Evolutionary conservation across 2,888 invertebrate species (phyloP), one percentile per base, ranked within the genome.

Genomic region (Melieria crassipennis): DNA sequence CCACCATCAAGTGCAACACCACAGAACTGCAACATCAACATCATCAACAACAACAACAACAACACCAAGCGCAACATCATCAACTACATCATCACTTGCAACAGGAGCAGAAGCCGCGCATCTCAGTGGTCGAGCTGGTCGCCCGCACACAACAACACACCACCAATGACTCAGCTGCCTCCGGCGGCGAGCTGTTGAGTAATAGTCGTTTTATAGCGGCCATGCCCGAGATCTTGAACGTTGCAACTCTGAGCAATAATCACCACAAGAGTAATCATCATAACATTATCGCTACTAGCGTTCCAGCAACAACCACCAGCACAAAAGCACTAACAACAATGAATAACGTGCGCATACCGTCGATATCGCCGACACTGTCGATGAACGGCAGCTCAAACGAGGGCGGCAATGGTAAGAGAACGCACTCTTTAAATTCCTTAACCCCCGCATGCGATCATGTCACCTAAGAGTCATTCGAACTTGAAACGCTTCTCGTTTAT

Each of bases 81-180:
- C 69, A 74, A 45, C 63, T 73, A 57, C 63, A 73, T 7, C 61
- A 74, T 30, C 62, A 69, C 43, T 58, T 61, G 50, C 70, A 70
- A 42, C 78, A 77, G 74, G 78, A 79, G 68, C 77, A 74, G 13
- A 75, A 76, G 71, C 73, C 76, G 88, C 92, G 91, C 89, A 93
- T 92, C 90, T 94, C 94, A 93, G 94, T 94, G 88, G 94, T 94
- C 87, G 94, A 94, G 89, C 92, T 94, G 87, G 92, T 93, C 84
- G 89, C 93, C 86, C 92, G 93, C 1, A 30, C 76, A 42, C 67
- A 75, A 65, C 75, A 76, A 4, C 73, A 75, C 3, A 52, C 11
- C 6, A 52, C 43, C 56, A 47, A 55, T 42, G 56, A 63, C 13
- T 47, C 55, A 42, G n/a, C 42, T 65, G 43, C 60, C 56, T 55